Base-by-base conservation (phyloP, 2,797 vertebrate species). In the Pampus argenteus region DNA sequence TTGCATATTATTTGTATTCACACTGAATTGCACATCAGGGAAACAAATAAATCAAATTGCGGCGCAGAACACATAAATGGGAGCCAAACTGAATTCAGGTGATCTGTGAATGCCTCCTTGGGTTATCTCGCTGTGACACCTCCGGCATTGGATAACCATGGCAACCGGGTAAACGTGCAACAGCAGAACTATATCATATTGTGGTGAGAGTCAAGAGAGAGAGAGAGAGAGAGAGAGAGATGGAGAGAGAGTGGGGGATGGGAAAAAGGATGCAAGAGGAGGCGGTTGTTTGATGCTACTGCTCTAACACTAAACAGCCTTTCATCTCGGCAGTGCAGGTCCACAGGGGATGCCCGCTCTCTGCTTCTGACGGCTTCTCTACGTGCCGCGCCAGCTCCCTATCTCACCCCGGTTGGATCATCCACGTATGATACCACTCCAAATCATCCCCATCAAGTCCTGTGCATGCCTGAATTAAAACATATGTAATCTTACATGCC, bases 161-260 rank as follows among this genome's bases (percentile, higher is more conserved):
- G 91, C 89, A 92, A 95, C 93, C 86, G 85, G 88, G 89, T 94
- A 95, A 94, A 94, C 91, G 90, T 88, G 91, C 92, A 88, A 81
- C 73, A 18, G 82, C 88, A 88, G 82, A 89, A 92, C 87, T 92
- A 89, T 91, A 91, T 87, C 86, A 90, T 91, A 92, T 86, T 90
- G 90, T 92, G 89, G 88, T 79, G 86, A 81, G 90, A 86, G 88
- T 84, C 78, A 76, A 71, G 85, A 83, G 83, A 88, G 84, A 69
- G 83, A 58, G 62, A 29, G 38, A 47, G 64, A 50, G 66, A 40
- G 56, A 26, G 54, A 52, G 64, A 78, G 66, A 73, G 81, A 78
- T 73, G 68, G 76, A 86, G 86, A 68, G 85, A 86, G 80, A 71
- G 82, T 78, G 89, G 88, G 88, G 86, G 88, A 85, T 87, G 90